Evolutionary conservation across 2,888 invertebrate genomes (phyloP).

Genomic region (Uloborus plumipes): DNA sequence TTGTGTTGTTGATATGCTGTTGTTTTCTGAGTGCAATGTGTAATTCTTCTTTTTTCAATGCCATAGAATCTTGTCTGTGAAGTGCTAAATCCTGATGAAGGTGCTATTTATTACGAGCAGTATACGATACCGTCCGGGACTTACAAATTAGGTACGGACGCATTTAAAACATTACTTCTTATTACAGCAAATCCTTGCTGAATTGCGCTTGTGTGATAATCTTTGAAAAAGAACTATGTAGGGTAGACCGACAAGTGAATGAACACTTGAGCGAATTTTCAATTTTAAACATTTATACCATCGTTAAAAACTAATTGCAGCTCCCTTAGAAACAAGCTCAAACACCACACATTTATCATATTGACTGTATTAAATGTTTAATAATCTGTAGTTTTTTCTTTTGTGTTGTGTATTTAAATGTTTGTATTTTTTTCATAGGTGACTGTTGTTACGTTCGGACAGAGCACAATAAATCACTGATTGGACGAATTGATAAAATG

Average conservation of each 20-base stretch:
- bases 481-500: constrained; percentile 93
- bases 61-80: constrained; percentile 83
- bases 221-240: too few species aligned
- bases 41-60: not conserved
- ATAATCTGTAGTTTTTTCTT: not conserved
- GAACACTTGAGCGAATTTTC: too few species aligned
- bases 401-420: not conserved
- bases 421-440: constrained; percentile 72
- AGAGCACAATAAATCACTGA: constrained; percentile 89
- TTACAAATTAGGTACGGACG: constrained; percentile 80
- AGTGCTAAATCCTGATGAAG: constrained; percentile 72
- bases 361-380: not conserved
- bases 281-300: too few species aligned
- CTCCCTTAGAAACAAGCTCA: too few species aligned
- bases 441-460: constrained; percentile 96
- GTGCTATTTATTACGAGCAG: constrained; percentile 90
- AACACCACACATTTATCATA: too few species aligned
- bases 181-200: not conserved
- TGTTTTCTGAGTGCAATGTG: not conserved
- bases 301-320: too few species aligned
- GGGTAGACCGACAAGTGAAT: too few species aligned
- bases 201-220: not conserved
- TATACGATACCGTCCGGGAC: constrained; percentile 81
- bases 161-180: too few species aligned
- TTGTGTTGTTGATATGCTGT: not conserved